phyloP scores from a whole-genome alignment of 2,888 invertebrate genomes.

The Bugula neritina region DNA sequence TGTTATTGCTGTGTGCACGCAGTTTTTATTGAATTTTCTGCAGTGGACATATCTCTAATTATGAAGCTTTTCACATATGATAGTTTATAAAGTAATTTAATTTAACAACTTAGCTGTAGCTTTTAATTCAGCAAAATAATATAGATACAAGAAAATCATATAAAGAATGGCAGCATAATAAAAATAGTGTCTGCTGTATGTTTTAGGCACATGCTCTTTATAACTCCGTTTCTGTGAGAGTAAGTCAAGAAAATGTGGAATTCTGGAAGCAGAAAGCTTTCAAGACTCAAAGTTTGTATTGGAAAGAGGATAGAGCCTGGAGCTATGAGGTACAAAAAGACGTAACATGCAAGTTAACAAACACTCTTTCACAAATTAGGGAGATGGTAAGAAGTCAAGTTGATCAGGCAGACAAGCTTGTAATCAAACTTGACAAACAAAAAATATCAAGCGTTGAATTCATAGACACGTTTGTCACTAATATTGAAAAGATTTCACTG shows the following conservation, averaged over 20 bases:
- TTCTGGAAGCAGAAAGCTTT: constrained; percentile 10
- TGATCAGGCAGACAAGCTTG: background rate
- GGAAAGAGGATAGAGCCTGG: background rate
- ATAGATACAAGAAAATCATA: too few relatives aligned
- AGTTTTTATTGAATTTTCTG: too few relatives aligned
- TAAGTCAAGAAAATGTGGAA: background rate
- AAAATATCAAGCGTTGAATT: background rate
- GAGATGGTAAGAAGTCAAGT: background rate
- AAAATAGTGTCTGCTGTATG: too few relatives aligned
- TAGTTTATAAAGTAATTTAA: too few relatives aligned
- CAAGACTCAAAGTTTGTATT: background rate
- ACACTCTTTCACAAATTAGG: background rate
- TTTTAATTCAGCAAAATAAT: too few relatives aligned
- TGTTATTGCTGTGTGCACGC: too few relatives aligned
- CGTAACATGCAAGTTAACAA: background rate
- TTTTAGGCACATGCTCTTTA: too few relatives aligned
- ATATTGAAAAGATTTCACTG: background rate
- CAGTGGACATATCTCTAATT: too few relatives aligned
- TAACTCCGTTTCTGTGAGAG: too few relatives aligned
- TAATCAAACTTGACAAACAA: background rate
- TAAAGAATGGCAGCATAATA: too few relatives aligned
- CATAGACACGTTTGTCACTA: background rate
- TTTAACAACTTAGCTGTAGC: too few relatives aligned
- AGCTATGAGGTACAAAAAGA: background rate
- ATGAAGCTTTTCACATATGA: too few relatives aligned